These are phyloP conservation scores for Hippoglossus hippoglossus DNA, from an alignment of 2,797 vertebrate genomes.

Conservation along the genomic window DNA sequence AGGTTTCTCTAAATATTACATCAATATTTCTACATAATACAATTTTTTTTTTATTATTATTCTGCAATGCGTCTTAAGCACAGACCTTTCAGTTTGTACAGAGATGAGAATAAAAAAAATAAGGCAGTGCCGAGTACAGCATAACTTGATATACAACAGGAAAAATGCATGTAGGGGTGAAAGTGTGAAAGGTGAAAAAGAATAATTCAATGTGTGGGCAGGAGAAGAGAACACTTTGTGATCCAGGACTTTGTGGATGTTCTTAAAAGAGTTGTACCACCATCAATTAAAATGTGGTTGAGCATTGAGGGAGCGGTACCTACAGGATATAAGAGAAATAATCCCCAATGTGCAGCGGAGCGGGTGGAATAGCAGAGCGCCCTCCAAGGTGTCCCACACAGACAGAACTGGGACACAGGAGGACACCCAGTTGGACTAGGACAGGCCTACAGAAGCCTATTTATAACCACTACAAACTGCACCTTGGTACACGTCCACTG, in stretches of 20 bases:
- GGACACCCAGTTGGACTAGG: slow-evolving; percentile 65
- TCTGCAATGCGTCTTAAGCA: neutral
- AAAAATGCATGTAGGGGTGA: neutral
- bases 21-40: neutral
- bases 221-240: slow-evolving; percentile 27
- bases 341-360: slow-evolving; percentile 45
- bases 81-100: neutral
- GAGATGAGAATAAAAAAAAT: no score
- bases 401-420: slow-evolving; percentile 77
- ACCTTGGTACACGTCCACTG: slow-evolving; percentile 43
- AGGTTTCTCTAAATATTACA: neutral
- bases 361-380: slow-evolving; percentile 40
- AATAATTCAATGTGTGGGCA: neutral
- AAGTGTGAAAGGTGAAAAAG: neutral
- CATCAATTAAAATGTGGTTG: slow-evolving; percentile 33
- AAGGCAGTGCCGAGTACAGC: neutral
- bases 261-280: slow-evolving; percentile 26
- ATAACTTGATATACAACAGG: neutral
- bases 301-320: slow-evolving; percentile 8
- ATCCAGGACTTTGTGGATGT: slow-evolving; percentile 29
- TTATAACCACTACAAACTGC: slow-evolving; percentile 50
- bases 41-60: neutral
- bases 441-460: slow-evolving; percentile 57
- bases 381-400: slow-evolving; percentile 66
- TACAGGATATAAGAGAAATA: slow-evolving; percentile 26